Evolutionary conservation across 2,888 invertebrate genomes (phyloP), one percentile per base, ranked within the genome.

Genomic region (Formica aserva): DNA sequence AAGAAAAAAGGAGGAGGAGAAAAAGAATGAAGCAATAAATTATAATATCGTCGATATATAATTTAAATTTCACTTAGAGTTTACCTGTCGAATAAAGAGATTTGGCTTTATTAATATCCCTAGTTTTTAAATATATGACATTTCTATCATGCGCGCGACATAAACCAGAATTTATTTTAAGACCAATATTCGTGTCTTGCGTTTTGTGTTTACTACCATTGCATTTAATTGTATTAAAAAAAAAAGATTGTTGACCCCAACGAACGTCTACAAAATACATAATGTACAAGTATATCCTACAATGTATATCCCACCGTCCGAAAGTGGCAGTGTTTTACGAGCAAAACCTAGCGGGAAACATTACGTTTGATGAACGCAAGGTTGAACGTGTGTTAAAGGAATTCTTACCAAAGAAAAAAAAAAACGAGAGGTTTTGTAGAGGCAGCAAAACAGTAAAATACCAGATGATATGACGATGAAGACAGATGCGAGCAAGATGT

Each of bases 251-350:
- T 65, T 18, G 13, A n/a, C 9, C 18, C n/a, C 57, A 57, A 57
- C 22, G 22, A 57, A n/a, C 22, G 22, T 57, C 57, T 57, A 22
- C 55, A 57, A 63, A n/a, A 11, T 62, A 65, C 13, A 2, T 65
- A 35, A 38, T 35, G n/a, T 65, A 35, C n/a, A 65, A 65, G 22
- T 57, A 29, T 65, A 65, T 38, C 3, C 3, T 35, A 38, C 13
- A 65, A 65, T 9, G 22, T 57, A 60, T 65, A 65, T 38, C 6
- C 11, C 35, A 35, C 13, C 5, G 35, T 65, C n/a, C 35, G 22
- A 35, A 65, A 65, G 13, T 65, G 35, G 32, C 13, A 6, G n/a
- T n/a, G n/a, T 65, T 65, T 65, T 65, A 38, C n/a, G 63, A 65
- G 32, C 13, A 65, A 65, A 65, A 65, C 35, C 22, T 35, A 65